Percentiles rank a stretch among this genome's conserved stretches.
Evolutionary conservation across 1,140 invertebrate species (phyloP).

Genomic region (Dryas iulia): DNA sequence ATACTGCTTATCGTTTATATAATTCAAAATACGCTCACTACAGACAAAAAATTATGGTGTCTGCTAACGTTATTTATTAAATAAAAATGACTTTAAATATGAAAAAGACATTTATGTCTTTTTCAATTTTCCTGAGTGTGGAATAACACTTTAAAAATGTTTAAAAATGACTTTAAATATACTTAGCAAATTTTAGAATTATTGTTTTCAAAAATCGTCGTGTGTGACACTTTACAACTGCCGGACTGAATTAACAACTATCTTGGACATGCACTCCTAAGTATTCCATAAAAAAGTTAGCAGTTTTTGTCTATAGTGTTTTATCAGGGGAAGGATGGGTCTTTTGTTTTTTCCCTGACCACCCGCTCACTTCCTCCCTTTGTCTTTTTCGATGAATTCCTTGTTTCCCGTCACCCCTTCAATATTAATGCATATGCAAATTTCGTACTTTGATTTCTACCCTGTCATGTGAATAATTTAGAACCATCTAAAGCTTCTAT

Average conservation of each 20-base stretch:
- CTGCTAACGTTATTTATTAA: too few species aligned
- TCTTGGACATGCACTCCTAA: conserved; percentile 36
- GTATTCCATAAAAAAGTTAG: conserved; percentile 43
- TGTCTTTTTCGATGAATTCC: conserved; percentile 67
- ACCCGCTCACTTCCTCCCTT: conserved; percentile 73
- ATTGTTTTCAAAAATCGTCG: background rate
- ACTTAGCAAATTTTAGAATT: background rate
- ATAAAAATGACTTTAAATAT: too few species aligned
- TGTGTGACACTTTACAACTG: background rate
- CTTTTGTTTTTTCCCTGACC: conserved; percentile 64
- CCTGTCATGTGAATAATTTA: background rate
- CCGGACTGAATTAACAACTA: background rate
- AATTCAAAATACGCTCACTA: too few species aligned
- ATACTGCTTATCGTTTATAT: too few species aligned
- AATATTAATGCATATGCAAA: conserved; percentile 64
- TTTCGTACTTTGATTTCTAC: conserved; percentile 35
- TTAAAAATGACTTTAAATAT: too few species aligned
- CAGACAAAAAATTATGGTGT: too few species aligned
- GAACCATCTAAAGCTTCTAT: background rate
- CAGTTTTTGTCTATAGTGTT: conserved; percentile 49
- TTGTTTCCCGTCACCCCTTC: conserved; percentile 60
- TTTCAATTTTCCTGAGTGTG: too few species aligned
- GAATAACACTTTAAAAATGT: too few species aligned
- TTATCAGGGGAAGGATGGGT: conserved; percentile 53
- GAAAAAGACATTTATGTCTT: too few species aligned